Base-by-base conservation (phyloP, 1,140 invertebrate genomes). In the Antheraea pernyi region DNA sequence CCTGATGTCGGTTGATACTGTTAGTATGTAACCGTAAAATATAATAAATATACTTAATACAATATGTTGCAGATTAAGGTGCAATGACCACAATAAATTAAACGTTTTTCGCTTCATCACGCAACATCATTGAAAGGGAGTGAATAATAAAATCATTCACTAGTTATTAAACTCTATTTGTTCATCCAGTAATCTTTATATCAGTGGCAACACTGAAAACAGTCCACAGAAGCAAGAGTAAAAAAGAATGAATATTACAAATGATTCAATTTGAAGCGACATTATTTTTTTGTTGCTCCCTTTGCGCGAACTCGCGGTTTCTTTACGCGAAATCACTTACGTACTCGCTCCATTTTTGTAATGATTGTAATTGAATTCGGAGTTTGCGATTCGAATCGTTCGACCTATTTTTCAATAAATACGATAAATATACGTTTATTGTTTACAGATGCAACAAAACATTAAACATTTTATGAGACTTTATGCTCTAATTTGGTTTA, bases 191-290 rank as follows among this genome's bases (percentile, higher is more conserved):
- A 30, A 7, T 18, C 19, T 7, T 30, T 48, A 63, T 59, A 70
- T 73, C 72, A 58, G 19, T 67, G 73, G 30, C 63, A 61, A 65
- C 69, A 73, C 67, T 78, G 70, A 78, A 79, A 82, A 74, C 63
- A 81, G 72, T 82, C 82, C 79, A 72, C 76, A 82, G 76, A 79
- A 81, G 78, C 74, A 79, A 75, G 83, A 81, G 75, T 76, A 82
- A 82, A 82, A 83, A 80, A 78, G 78, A 85, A 85, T 83, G 84
- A 88, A 86, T 86, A 85, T 86, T 86, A 86, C 81, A 86, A 88
- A 86, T 88, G 82, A 84, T 86, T 86, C 85, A 84, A 86, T 86
- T 86, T 88, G 75, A 78, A 80, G 67, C 65, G 81, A 82, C 81
- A 81, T 87, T 84, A 84, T 74, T 82, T 85, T 84, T 87, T 83